These are phyloP conservation scores for Plemyria rubiginata DNA, from an alignment of 2,888 invertebrate genomes.

Conservation along the genomic window DNA sequence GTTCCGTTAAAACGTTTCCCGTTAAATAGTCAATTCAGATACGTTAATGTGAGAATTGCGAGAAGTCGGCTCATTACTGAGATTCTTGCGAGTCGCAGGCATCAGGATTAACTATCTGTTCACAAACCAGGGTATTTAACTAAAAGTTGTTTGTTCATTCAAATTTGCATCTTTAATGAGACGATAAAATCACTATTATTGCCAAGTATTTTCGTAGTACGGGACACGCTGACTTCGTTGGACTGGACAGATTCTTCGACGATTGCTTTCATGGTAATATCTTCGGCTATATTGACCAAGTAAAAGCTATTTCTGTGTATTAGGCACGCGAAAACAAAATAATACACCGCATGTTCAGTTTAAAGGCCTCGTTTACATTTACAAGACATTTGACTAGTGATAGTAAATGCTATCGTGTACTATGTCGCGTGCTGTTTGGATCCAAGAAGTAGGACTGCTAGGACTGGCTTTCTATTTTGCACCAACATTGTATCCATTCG, in stretches of 20 bases:
- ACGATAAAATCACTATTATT: not conserved
- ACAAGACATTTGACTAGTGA: slow-evolving; percentile 48
- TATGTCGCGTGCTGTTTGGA: slow-evolving; percentile 42
- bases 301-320: not conserved
- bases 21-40: slow-evolving; percentile 38
- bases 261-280: not conserved
- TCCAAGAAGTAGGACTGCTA: slow-evolving; percentile 46
- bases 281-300: not conserved
- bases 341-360: slow-evolving; percentile 36
- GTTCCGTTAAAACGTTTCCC: slow-evolving; percentile 31
- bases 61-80: slow-evolving; percentile 42
- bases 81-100: slow-evolving; percentile 35
- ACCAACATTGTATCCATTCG: slow-evolving; percentile 35
- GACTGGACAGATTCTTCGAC: not conserved
- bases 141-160: slow-evolving; percentile 14
- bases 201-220: not conserved
- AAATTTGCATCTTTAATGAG: not conserved
- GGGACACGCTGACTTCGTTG: not conserved
- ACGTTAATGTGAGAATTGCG: slow-evolving; percentile 43
- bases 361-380: slow-evolving; percentile 42
- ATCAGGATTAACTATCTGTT: slow-evolving; percentile 33
- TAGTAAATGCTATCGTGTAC: slow-evolving; percentile 47
- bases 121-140: slow-evolving; percentile 2
- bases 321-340: slow-evolving; percentile 27
- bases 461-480: slow-evolving; percentile 52